Percentiles rank a stretch among this genome's conserved stretches.
Conservation (phyloP, 1,140 invertebrate species). For the Caligus rogercresseyi region DNA sequence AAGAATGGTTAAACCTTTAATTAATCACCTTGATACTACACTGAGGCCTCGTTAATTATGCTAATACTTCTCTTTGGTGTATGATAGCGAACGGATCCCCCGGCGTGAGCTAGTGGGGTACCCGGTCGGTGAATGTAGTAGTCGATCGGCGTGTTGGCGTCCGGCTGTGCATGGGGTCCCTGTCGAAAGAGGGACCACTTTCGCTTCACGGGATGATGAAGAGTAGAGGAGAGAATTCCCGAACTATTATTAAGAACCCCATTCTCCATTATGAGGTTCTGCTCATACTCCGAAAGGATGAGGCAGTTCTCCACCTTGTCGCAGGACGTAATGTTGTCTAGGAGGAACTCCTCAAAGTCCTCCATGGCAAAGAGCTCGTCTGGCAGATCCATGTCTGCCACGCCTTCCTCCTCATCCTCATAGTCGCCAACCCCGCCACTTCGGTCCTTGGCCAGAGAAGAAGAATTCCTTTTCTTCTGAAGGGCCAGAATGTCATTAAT, state of each 20-base stretch:
- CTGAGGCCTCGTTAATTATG: neutral
- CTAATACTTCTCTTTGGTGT: neutral
- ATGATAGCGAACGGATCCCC: neutral
- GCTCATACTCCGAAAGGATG: constrained; percentile 68
- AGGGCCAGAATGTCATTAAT: neutral
- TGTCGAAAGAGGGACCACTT: neutral
- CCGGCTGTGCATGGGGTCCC: neutral
- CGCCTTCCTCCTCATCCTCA: constrained; percentile 44
- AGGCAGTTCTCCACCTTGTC: constrained; percentile 72
- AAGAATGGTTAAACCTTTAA: neutral
- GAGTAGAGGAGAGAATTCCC: neutral
- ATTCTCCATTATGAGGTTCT: constrained; percentile 45
- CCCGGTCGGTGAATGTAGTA: neutral
- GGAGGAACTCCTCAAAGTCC: constrained; percentile 45
- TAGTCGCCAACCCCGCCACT: neutral
- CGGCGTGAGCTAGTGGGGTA: neutral
- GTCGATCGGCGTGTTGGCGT: neutral
- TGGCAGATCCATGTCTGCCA: constrained; percentile 60
- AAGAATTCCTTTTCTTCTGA: neutral
- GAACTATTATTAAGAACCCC: neutral
- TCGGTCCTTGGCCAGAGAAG: neutral
- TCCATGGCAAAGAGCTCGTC: constrained; percentile 60
- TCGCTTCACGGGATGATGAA: neutral
- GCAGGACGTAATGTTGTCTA: constrained; percentile 65
- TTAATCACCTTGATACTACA: neutral